Base-by-base conservation (phyloP, 2,888 invertebrate species). In the Drosophila parthenogenetica region DNA sequence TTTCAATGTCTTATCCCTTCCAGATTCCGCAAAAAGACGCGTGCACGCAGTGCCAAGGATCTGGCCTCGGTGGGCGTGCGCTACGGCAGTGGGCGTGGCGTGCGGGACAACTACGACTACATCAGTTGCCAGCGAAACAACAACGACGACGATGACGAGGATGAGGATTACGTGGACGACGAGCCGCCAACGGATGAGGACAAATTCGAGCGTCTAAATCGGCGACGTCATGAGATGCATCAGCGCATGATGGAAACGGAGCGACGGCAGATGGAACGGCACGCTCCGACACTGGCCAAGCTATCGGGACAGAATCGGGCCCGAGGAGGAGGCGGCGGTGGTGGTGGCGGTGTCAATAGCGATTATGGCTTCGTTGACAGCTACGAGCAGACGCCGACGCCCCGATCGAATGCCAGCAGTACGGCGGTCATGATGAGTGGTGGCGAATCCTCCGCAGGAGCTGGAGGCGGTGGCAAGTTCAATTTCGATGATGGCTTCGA, bases 1-100 rank as follows among this genome's bases (percentile, higher is more conserved):
- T 5, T n/a, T 42, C 2, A 49, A 13, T 7, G 2, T 0, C 7
- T 0, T 11, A 58, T 55, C 32, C 13, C 13, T 39, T 3, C 0
- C 17, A 92, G 92, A 80, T 92, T 91, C 72, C 91, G 92, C 32
- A 92, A 91, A 70, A 94, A 94, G 76, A 90, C 93, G 3, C 92
- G 94, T 32, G 93, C 93, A n/a, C 91, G 92, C 46, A 90, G 90
- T 48, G 46, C 87, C 63, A 84, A 84, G 25, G 83, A 84, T 49
- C 42, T 83, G 49, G 79, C 82, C 32, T 50, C 70, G 0, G 70
- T 63, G 17, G 79, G 75, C 11, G 63, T 40, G 2, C 49, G 68
- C 7, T 58, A 77, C 16, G 69, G 78, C 51, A 73, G 79, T 49
- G 73, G 73, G 5, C 82, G 82, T 48, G 81, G 81, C 14, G 54